Evolutionary conservation across 2,797 vertebrate species (phyloP).

Genomic region (Neopelma chrysocephalum): DNA sequence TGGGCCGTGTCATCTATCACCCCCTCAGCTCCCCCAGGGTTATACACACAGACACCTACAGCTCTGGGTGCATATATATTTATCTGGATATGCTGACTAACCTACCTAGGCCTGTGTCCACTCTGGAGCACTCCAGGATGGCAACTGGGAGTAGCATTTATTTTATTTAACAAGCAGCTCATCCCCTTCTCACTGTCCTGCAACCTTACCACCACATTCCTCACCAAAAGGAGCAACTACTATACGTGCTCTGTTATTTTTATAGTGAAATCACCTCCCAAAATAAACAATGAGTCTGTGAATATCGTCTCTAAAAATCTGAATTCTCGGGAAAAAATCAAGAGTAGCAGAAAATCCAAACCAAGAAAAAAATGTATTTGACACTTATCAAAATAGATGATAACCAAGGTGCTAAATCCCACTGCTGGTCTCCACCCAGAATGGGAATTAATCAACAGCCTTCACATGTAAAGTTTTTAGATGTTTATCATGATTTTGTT

Average conservation of each 20-base stretch:
- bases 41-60: rapidly evolving
- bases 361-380: not conserved
- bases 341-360: not conserved
- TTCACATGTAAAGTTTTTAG: not conserved
- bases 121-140: not conserved
- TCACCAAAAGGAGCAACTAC: not conserved
- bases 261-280: not conserved
- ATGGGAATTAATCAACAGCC: not conserved
- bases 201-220: not conserved
- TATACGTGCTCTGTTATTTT: not conserved
- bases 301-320: not conserved
- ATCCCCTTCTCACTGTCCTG: not conserved
- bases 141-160: not conserved
- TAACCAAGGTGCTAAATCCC: not conserved
- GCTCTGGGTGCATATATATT: rapidly evolving
- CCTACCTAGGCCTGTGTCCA: not conserved
- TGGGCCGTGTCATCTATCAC: not conserved
- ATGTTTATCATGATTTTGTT: not conserved
- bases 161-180: not conserved
- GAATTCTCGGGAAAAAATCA: not conserved
- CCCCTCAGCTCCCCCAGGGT: not conserved
- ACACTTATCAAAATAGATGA: not conserved
- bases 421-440: not conserved
- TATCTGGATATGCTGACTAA: not conserved
- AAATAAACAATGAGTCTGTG: not conserved